These are phyloP conservation scores for Tetraodon nigroviridis DNA, from an alignment of 2,113 vertebrate genomes.

Conservation along the genomic window DNA sequence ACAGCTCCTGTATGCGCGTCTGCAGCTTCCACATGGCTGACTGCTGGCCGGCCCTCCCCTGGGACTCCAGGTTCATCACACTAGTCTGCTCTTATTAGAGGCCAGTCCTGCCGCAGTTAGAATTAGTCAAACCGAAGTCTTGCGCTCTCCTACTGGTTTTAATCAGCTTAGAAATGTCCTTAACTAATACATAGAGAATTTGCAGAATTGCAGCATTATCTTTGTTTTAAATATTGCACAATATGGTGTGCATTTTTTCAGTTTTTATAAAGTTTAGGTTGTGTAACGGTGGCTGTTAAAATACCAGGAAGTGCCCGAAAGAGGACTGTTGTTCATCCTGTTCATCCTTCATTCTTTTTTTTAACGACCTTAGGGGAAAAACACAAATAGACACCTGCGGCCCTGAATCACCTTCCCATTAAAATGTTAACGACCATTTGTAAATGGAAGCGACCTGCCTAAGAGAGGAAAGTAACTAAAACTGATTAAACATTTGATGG, in stretches of 20 bases:
- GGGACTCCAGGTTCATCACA: conserved; percentile 33
- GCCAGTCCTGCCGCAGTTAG: conserved; percentile 3
- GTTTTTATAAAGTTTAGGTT: neutral
- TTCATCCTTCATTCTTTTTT: conserved; percentile 16
- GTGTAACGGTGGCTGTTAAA: neutral
- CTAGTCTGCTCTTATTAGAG: conserved; percentile 13
- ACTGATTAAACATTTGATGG: neutral
- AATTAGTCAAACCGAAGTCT: conserved; percentile 11
- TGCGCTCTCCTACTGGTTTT: neutral
- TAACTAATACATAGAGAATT: neutral
- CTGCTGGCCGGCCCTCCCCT: conserved; percentile 14
- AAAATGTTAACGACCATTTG: conserved; percentile 9
- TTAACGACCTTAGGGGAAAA: conserved; percentile 2
- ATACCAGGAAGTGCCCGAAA: conserved; percentile 9
- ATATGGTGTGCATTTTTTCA: too few species aligned
- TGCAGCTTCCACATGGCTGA: conserved; percentile 6
- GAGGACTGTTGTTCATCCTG: conserved; percentile 16
- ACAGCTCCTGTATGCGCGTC: conserved; percentile 13
- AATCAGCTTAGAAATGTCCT: neutral
- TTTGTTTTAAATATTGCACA: too few species aligned
- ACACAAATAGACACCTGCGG: conserved; percentile 22
- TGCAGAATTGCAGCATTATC: neutral
- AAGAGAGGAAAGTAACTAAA: conserved; percentile 14
- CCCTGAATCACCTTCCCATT: conserved; percentile 15
- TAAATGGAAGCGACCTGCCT: conserved; percentile 14